phyloP scores from a whole-genome alignment of 2,888 invertebrate species.

The Acleris literana region DNA sequence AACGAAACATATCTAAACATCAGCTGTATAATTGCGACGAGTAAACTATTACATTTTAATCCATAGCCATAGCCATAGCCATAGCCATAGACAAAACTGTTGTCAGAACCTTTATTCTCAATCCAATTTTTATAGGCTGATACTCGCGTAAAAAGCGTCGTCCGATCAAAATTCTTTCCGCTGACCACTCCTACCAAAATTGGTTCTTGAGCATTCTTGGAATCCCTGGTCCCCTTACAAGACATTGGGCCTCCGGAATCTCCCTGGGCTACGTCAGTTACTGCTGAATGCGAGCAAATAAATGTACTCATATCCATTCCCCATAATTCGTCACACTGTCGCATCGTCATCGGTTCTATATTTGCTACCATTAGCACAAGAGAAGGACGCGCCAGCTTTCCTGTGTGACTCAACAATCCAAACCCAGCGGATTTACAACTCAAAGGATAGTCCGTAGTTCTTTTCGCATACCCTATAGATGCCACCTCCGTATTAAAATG shows the following conservation, averaged over 20 bases:
- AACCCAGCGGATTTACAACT: slow-evolving; percentile 58
- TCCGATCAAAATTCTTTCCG: slow-evolving; percentile 65
- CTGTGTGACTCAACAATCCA: slow-evolving; percentile 47
- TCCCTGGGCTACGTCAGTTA: slow-evolving; percentile 55
- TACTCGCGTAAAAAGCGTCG: slow-evolving; percentile 52
- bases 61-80: background rate
- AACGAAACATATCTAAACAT: slow-evolving; percentile 41
- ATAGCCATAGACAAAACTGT: too few species aligned
- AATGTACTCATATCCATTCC: slow-evolving; percentile 59
- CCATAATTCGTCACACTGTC: slow-evolving; percentile 57
- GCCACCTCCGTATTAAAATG: slow-evolving; percentile 47
- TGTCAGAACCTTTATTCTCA: background rate
- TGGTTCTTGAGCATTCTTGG: slow-evolving; percentile 42
- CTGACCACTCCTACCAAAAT: slow-evolving; percentile 64
- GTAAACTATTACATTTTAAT: slow-evolving; percentile 33
- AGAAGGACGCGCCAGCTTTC: slow-evolving; percentile 37
- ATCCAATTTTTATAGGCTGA: slow-evolving; percentile 56
- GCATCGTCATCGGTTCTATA: slow-evolving; percentile 50
- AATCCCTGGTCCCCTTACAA: slow-evolving; percentile 53
- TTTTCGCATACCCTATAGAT: slow-evolving; percentile 44
- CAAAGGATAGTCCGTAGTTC: slow-evolving; percentile 47
- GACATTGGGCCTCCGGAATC: slow-evolving; percentile 69
- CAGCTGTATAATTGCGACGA: slow-evolving; percentile 56
- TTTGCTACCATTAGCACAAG: slow-evolving; percentile 51
- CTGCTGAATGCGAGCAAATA: slow-evolving; percentile 53